Evolutionary conservation across 2,113 vertebrate species (phyloP).

Genomic region (Onychostruthus taczanowskii): DNA sequence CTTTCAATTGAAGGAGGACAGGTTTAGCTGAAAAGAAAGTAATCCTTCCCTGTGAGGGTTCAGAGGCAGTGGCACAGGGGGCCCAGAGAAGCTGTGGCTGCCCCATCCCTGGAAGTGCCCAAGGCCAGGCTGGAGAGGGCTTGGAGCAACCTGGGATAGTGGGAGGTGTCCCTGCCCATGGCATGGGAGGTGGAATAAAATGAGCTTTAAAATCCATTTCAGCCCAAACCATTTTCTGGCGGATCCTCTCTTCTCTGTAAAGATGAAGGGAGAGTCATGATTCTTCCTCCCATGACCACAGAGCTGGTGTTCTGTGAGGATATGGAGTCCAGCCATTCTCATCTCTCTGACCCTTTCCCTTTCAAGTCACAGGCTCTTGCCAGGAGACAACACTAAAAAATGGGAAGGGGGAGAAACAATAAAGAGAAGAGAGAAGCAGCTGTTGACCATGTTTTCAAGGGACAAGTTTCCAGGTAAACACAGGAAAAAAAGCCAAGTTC

Average conservation of each 20-base stretch:
- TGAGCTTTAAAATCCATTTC: background rate
- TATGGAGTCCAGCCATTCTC: background rate
- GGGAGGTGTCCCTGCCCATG: background rate
- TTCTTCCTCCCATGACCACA: background rate
- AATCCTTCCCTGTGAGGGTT: background rate
- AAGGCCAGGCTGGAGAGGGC: background rate
- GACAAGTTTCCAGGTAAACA: background rate
- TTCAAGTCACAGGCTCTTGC: background rate
- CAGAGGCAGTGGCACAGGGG: rapidly evolving
- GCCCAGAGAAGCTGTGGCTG: background rate
- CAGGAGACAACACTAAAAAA: background rate
- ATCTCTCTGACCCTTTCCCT: background rate
- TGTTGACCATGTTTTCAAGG: background rate
- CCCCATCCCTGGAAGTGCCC: background rate
- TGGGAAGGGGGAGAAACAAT: background rate
- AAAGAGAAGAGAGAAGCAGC: background rate
- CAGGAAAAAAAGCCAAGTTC: background rate
- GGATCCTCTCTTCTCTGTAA: background rate
- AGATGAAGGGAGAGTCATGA: background rate
- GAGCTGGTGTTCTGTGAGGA: background rate
- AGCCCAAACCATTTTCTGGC: background rate
- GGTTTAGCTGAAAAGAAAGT: background rate
- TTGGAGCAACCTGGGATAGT: background rate
- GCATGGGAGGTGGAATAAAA: background rate
- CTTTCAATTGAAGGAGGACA: background rate